Conservation (phyloP, 2,888 invertebrate species). For the Erebia ligea region DNA sequence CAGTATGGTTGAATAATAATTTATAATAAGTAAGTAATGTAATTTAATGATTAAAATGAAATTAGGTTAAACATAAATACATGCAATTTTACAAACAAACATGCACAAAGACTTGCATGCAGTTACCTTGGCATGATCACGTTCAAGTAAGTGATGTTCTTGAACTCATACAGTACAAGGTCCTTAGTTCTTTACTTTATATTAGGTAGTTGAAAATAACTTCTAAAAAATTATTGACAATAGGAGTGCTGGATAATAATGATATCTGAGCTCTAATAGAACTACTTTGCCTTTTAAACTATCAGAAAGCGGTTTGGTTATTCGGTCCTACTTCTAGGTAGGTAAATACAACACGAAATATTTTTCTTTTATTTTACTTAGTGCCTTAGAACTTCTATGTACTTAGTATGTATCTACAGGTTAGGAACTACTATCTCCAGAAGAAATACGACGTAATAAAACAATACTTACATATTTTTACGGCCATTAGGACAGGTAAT, state of each 20-base stretch:
- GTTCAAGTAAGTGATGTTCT: constrained; percentile 19
- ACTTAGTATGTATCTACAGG: background rate
- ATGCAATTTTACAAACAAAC: constrained; percentile 15
- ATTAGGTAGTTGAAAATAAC: background rate
- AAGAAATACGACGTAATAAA: background rate
- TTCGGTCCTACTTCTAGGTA: background rate
- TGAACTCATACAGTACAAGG: constrained; percentile 28
- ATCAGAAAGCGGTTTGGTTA: background rate
- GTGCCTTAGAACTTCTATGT: background rate
- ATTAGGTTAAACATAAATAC: constrained; percentile 13
- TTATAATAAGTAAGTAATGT: background rate
- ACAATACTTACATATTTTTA: constrained; percentile 38
- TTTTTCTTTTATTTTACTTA: background rate
- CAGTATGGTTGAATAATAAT: background rate
- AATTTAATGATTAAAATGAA: constrained; percentile 5
- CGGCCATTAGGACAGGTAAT: constrained; percentile 32
- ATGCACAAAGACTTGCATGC: constrained; percentile 21
- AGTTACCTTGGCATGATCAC: constrained; percentile 30
- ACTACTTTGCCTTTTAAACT: background rate
- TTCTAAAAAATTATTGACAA: background rate
- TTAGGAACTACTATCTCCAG: background rate
- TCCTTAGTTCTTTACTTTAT: constrained; percentile 8
- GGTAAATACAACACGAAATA: background rate
- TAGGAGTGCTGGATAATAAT: background rate
- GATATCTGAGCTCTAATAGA: background rate